Evolutionary conservation across 2,797 vertebrate genomes (phyloP), one percentile per base, ranked within the genome.

Genomic region (Melanotaenia boesemani): DNA sequence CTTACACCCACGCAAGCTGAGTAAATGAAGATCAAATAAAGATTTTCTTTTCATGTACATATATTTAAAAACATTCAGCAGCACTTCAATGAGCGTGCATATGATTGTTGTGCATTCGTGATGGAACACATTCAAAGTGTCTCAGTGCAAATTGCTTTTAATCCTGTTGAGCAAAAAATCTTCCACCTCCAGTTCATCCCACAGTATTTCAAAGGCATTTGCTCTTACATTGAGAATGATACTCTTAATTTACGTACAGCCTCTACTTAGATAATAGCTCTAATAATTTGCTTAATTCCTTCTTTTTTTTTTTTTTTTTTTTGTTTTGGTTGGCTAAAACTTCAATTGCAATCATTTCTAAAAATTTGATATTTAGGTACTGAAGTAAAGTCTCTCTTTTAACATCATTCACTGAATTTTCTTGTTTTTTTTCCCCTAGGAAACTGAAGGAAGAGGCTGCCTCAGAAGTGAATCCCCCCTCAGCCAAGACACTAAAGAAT

Each of bases 401-500:
- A 18, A 70, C 50, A 11, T 58, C n/a, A 15, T 58, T 24, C 12
- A 34, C 28, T 63, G 39, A 70, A 71, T 36, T 12, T 9, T 15
- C 62, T 71, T 50, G 24, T 60, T 63, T 81, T 73, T 16, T 70
- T 76, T 78, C 83, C 56, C 57, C 10, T 83, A 95, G 94, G 84
- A 83, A 79, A 84, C 82, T 80, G 70, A 84, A 90, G 90, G 89
- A 92, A 92, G 89, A 88, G 92, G 84, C 90, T 83, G 85, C 88
- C 77, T 81, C 76, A 76, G 87, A 83, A 77, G 79, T 79, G 81
- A 82, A 82, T 86, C 89, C 70, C 84, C 71, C 63, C 72, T 88
- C 89, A 87, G 77, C 69, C 88, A 61, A 90, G 80, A 87, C 85
- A 78, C 80, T 83, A 75, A 84, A 95, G 91, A 92, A 96, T 96